These are phyloP conservation scores for Eurystomus gularis DNA, from an alignment of 2,113 vertebrate genomes.

Conservation along the genomic window DNA sequence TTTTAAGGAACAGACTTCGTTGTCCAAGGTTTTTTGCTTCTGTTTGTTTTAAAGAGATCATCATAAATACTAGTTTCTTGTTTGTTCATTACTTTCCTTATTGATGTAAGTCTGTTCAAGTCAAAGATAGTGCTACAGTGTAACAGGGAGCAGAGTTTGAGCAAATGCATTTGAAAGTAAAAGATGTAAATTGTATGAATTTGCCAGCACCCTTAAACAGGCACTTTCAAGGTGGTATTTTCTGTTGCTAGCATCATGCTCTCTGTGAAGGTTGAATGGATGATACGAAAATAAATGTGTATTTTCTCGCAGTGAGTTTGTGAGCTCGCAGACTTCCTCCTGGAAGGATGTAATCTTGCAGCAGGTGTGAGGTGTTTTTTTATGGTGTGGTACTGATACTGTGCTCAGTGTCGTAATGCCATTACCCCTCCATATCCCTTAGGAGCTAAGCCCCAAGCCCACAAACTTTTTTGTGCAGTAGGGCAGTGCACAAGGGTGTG, in stretches of 20 bases:
- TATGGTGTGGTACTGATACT: rapidly evolving
- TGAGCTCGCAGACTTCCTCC: neutral
- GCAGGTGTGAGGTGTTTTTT: neutral
- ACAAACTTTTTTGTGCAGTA: neutral
- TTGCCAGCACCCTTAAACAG: neutral
- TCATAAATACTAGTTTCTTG: neutral
- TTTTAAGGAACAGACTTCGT: neutral
- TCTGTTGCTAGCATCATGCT: neutral
- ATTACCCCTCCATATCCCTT: neutral
- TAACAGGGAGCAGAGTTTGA: neutral
- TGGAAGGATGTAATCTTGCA: neutral
- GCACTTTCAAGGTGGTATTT: neutral
- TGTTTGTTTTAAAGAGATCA: neutral
- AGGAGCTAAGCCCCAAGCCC: neutral
- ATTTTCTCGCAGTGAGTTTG: neutral
- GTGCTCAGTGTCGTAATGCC: neutral
- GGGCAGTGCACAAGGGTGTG: neutral
- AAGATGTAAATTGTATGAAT: neutral
- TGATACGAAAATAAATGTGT: neutral
- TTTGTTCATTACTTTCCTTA: conserved; percentile 3
- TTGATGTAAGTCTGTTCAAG: neutral
- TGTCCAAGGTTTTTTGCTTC: neutral
- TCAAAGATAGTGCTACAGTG: neutral
- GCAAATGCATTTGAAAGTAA: neutral
- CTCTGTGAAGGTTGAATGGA: neutral